These are phyloP conservation scores for Melanotaenia parkinsoni DNA, from an alignment of 2,797 vertebrate genomes.

Conservation along the genomic window DNA sequence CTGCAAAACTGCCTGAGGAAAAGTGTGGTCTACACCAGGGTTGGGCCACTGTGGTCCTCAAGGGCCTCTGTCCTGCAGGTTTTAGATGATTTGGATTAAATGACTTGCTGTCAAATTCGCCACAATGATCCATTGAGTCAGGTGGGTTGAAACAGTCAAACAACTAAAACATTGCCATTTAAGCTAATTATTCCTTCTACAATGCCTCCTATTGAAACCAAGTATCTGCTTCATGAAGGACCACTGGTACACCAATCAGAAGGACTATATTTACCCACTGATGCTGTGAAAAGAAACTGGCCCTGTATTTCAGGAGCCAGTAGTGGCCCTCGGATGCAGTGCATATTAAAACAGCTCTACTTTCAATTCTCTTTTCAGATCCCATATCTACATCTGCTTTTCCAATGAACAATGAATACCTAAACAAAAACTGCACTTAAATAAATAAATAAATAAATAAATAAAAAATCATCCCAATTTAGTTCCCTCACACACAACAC, in stretches of 20 bases:
- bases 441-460: neutral
- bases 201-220: neutral
- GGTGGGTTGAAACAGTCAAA: neutral
- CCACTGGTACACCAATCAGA: neutral
- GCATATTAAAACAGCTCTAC: neutral
- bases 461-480: neutral
- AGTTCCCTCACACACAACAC: slow-evolving; percentile 12
- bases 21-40: neutral
- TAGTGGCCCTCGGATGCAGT: neutral
- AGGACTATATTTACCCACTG: neutral
- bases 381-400: neutral
- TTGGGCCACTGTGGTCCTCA: neutral
- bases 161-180: neutral
- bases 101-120: neutral
- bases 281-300: neutral
- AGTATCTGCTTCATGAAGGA: neutral
- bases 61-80: neutral
- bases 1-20: neutral
- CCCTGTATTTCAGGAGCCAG: neutral
- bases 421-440: slow-evolving; percentile 20
- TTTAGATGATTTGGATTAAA: neutral
- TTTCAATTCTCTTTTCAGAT: no score
- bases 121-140: neutral
- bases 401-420: neutral
- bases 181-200: neutral